Evolutionary conservation across 2,113 vertebrate species (phyloP).

Genomic region (Pelvicachromis taeniatus): DNA sequence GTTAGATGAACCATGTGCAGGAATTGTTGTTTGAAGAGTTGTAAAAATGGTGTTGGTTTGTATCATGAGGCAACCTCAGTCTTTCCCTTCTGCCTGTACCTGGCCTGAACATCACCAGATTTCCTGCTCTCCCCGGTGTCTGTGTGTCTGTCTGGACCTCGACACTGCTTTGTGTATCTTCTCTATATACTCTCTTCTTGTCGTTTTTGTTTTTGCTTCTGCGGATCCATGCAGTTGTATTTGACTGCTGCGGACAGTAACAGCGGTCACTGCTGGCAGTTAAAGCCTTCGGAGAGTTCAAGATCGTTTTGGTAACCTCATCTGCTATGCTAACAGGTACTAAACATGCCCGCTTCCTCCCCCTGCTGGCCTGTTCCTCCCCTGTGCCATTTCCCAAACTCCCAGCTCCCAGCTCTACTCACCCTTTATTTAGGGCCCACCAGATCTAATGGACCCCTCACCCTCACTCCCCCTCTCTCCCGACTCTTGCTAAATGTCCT

Average conservation of each 20-base stretch:
- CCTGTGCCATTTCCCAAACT: slow-evolving; percentile 49
- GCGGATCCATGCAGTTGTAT: slow-evolving; percentile 88
- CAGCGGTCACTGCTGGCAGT: slow-evolving; percentile 90
- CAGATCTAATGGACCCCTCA: slow-evolving; percentile 49
- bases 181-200: slow-evolving; percentile 75
- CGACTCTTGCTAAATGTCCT: slow-evolving; percentile 28
- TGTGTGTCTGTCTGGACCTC: slow-evolving; percentile 39
- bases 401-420: slow-evolving; percentile 28
- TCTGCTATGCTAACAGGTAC: slow-evolving; percentile 85
- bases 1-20: neutral
- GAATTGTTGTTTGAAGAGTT: neutral
- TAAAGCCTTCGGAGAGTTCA: slow-evolving; percentile 93
- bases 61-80: neutral
- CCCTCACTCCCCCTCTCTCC: slow-evolving; percentile 17
- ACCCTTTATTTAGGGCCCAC: slow-evolving; percentile 59
- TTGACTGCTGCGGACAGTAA: slow-evolving; percentile 92
- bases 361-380: slow-evolving; percentile 51
- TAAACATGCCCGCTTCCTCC: slow-evolving; percentile 71
- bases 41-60: neutral
- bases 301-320: slow-evolving; percentile 89
- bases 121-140: slow-evolving; percentile 48
- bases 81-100: neutral
- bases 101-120: slow-evolving; percentile 14
- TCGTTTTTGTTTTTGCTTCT: slow-evolving; percentile 64
- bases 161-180: slow-evolving; percentile 63